Percentiles rank a stretch among this genome's conserved stretches.
phyloP scores from a whole-genome alignment of 2,888 invertebrate genomes.

The Drosophila ustulata region DNA sequence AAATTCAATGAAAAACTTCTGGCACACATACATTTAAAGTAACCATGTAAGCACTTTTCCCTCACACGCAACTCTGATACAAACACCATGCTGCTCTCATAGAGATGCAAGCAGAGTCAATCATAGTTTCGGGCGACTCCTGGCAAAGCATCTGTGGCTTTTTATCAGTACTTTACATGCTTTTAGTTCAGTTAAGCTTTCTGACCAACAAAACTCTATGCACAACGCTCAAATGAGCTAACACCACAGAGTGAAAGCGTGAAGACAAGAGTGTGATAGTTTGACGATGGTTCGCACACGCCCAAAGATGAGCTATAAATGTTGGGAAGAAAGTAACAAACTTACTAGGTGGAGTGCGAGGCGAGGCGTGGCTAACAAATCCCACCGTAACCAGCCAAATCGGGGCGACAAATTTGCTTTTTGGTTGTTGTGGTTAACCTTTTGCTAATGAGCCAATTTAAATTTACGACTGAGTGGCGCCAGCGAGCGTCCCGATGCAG shows the following conservation, averaged over 20 bases:
- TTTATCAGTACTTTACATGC: slow-evolving; percentile 62
- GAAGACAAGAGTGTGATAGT: neutral
- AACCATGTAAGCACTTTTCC: slow-evolving; percentile 46
- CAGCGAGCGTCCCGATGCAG: slow-evolving; percentile 14
- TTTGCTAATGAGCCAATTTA: slow-evolving; percentile 78
- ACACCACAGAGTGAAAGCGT: slow-evolving; percentile 3
- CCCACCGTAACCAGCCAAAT: slow-evolving; percentile 2
- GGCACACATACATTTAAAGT: slow-evolving; percentile 53
- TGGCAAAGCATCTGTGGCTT: slow-evolving; percentile 48
- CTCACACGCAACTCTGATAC: slow-evolving; percentile 11
- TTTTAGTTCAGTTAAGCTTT: slow-evolving; percentile 73
- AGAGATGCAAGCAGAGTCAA: slow-evolving; percentile 9
- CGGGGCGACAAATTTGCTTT: slow-evolving; percentile 22
- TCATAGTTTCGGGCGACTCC: slow-evolving; percentile 21
- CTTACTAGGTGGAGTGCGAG: slow-evolving; percentile 31
- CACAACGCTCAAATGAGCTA: slow-evolving; percentile 49
- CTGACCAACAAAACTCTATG: slow-evolving; percentile 68
- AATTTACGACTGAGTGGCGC: slow-evolving; percentile 59
- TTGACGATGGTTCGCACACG: slow-evolving; percentile 5
- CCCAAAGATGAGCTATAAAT: slow-evolving; percentile 12
- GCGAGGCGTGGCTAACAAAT: slow-evolving; percentile 15
- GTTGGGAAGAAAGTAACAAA: slow-evolving; percentile 22
- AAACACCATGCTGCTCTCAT: neutral
- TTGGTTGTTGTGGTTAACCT: slow-evolving; percentile 66
- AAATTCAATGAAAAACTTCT: slow-evolving; percentile 76